A percentile compares a stretch with the other conserved stretches of the same genome.
Conservation (phyloP, 2,113 vertebrate genomes). For the Oryzias curvinotus region DNA sequence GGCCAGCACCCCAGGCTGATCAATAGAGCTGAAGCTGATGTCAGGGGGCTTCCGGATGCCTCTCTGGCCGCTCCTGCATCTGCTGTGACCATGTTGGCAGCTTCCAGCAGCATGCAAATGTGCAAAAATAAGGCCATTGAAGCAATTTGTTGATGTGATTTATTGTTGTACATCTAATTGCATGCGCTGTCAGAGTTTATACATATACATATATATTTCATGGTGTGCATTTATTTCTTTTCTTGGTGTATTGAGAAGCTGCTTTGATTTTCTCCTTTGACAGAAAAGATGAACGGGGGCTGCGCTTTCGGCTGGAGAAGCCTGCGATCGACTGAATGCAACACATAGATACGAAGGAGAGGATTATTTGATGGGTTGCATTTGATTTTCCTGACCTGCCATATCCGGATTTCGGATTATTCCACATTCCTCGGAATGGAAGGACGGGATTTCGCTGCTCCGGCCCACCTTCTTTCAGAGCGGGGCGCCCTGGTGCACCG, state of each 20-base stretch:
- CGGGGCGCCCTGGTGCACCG: conserved; percentile 89
- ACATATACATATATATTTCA: neutral
- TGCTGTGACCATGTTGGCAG: conserved; percentile 16
- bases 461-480: conserved; percentile 91
- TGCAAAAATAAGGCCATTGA: conserved; percentile 19
- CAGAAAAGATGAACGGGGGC: conserved; percentile 81
- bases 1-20: conserved; percentile 51
- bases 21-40: conserved; percentile 55
- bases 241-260: conserved; percentile 24
- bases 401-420: conserved; percentile 78
- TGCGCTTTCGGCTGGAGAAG: conserved; percentile 72
- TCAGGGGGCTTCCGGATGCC: conserved; percentile 36
- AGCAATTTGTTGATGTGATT: conserved; percentile 22
- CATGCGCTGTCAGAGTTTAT: neutral
- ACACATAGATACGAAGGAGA: conserved; percentile 69
- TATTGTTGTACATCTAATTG: conserved; percentile 38
- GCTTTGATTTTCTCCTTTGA: conserved; percentile 52
- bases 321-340: conserved; percentile 73
- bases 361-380: conserved; percentile 81
- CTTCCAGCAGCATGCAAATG: conserved; percentile 23
- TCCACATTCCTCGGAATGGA: conserved; percentile 83
- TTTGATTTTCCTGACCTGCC: conserved; percentile 71
- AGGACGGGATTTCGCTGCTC: conserved; percentile 92
- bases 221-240: neutral
- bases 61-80: conserved; percentile 32